phyloP scores from a whole-genome alignment of 37 sponge, comb jelly and placozoan genomes.

The Corticium candelabrum region DNA sequence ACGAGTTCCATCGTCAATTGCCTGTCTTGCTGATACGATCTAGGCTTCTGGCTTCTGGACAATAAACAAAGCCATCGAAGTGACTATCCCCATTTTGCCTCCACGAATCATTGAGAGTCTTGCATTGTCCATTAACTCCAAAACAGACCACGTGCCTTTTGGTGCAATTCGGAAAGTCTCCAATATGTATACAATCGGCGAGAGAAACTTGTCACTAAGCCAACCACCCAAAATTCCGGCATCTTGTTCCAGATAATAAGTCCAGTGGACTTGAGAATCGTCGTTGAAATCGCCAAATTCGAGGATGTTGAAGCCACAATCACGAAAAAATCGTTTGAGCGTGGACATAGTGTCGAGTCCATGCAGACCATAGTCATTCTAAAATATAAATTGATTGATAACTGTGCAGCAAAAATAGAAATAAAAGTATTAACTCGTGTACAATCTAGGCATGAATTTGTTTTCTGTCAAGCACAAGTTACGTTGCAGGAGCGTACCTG shows the following conservation, averaged over 20 bases:
- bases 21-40: too few species aligned
- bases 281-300: slow-evolving; percentile 11
- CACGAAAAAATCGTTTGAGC: slow-evolving; percentile 8
- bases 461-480: too few species aligned
- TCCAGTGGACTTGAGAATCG: slow-evolving; percentile 37
- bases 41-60: slow-evolving; percentile 52
- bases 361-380: slow-evolving; percentile 41
- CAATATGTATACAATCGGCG: slow-evolving; percentile 17
- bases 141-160: slow-evolving; percentile 33
- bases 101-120: slow-evolving; percentile 21
- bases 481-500: too few species aligned
- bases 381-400: too few species aligned
- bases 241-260: slow-evolving; percentile 10
- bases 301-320: slow-evolving; percentile 43
- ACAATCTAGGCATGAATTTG: too few species aligned
- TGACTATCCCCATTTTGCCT: slow-evolving; percentile 52
- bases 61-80: slow-evolving; percentile 39
- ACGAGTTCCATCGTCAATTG: too few species aligned
- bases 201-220: slow-evolving; percentile 34
- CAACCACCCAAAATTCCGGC: slow-evolving; percentile 24
- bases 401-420: too few species aligned
- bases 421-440: too few species aligned
- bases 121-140: slow-evolving; percentile 26
- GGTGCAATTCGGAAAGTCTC: slow-evolving; percentile 38
- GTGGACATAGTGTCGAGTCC: slow-evolving; percentile 16